These are phyloP conservation scores for Semicossyphus pulcher DNA, from an alignment of 2,113 vertebrate species.

Conservation along the genomic window DNA sequence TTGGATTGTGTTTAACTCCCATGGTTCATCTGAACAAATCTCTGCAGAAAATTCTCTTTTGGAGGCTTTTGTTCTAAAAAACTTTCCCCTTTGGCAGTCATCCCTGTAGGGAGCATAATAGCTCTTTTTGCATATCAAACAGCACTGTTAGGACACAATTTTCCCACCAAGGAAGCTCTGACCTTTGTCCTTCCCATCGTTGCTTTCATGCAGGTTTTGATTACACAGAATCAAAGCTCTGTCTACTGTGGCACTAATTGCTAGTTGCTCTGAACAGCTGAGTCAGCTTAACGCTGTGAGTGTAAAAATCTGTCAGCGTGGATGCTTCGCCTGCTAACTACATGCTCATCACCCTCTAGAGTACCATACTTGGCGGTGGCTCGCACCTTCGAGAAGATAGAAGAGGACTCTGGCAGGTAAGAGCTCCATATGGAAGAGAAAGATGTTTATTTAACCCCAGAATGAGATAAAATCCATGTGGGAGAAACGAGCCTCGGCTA, in stretches of 20 bases:
- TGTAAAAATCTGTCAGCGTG: conserved; percentile 26
- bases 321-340: conserved; percentile 44
- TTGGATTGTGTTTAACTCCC: not conserved
- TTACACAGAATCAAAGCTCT: conserved; percentile 40
- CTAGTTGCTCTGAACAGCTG: conserved; percentile 18
- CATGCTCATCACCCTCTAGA: conserved; percentile 74
- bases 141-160: not conserved
- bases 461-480: conserved; percentile 24
- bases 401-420: conserved; percentile 91
- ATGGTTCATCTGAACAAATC: not conserved
- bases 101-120: not conserved
- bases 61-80: not conserved
- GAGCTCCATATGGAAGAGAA: conserved; percentile 43
- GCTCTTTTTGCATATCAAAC: not conserved
- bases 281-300: conserved; percentile 35
- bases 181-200: conserved; percentile 16
- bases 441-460: not conserved
- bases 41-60: not conserved
- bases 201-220: conserved; percentile 15
- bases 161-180: not conserved
- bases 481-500: conserved; percentile 5
- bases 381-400: conserved; percentile 92
- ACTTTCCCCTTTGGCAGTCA: not conserved
- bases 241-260: conserved; percentile 54
- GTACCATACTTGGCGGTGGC: conserved; percentile 93